phyloP scores from a whole-genome alignment of 2,113 vertebrate genomes.

The Ranitomeya imitator region DNA sequence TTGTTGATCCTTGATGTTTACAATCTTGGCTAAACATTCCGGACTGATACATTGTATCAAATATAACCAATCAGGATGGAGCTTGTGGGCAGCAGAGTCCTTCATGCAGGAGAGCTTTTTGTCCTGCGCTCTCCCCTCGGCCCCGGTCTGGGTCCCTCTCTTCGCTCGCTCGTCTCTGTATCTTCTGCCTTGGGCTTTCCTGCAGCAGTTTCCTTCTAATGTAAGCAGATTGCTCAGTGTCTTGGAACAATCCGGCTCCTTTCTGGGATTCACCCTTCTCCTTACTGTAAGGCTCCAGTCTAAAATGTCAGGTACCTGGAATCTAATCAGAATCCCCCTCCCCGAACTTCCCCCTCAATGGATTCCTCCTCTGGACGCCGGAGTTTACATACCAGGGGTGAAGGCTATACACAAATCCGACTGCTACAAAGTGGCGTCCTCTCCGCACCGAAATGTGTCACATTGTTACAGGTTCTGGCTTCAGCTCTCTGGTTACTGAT shows the following conservation, averaged over 20 bases:
- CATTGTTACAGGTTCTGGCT: not conserved
- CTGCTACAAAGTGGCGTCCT: not conserved
- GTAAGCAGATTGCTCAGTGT: conserved; percentile 39
- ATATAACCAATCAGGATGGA: not conserved
- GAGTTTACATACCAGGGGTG: conserved; percentile 23
- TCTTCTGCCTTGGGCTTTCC: conserved; percentile 40
- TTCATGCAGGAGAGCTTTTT: not conserved
- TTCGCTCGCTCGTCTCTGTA: not conserved
- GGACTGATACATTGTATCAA: not conserved
- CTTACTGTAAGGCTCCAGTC: not conserved
- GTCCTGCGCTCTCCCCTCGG: not conserved
- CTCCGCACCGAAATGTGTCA: not conserved
- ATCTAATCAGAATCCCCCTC: not conserved
- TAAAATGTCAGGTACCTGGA: conserved; percentile 15
- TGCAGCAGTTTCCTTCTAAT: conserved; percentile 52
- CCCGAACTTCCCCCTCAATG: not conserved
- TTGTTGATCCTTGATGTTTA: too few relatives aligned
- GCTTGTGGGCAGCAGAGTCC: not conserved
- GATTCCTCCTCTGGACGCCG: not conserved
- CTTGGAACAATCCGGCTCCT: conserved; percentile 28
- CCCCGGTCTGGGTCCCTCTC: not conserved
- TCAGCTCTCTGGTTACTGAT: not conserved
- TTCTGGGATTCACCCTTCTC: conserved; percentile 35
- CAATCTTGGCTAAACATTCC: too few relatives aligned
- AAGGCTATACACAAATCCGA: not conserved